Percentiles rank a stretch among this genome's conserved stretches.
Conservation (phyloP, 92 coral and sea anemone species). For the Diadumene lineata region DNA sequence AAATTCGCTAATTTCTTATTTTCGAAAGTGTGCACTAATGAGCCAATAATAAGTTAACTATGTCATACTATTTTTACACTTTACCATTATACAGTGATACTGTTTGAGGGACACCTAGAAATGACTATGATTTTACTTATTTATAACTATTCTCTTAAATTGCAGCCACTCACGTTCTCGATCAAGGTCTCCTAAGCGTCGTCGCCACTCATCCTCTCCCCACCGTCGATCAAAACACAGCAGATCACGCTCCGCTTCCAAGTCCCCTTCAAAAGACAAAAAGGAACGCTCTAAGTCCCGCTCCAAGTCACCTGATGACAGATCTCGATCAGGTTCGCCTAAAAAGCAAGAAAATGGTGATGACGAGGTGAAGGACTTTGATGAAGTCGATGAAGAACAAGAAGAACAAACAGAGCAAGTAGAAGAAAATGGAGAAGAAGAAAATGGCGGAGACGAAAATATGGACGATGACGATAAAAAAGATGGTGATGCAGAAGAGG, state of each 20-base stretch:
- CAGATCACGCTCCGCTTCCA: constrained; percentile 58
- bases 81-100: too few relatives aligned
- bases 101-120: too few relatives aligned
- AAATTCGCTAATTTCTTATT: too few relatives aligned
- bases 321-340: constrained; percentile 48
- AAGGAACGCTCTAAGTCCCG: constrained; percentile 63
- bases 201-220: constrained; percentile 68
- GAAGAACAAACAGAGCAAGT: constrained; percentile 48
- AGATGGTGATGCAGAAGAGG: constrained; percentile 50
- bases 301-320: constrained; percentile 43
- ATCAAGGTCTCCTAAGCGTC: constrained; percentile 92
- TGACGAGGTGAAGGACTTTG: constrained; percentile 68
- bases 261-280: constrained; percentile 47
- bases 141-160: neutral
- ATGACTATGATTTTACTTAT: too few relatives aligned
- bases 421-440: constrained; percentile 74
- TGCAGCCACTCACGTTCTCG: constrained; percentile 75
- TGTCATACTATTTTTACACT: too few relatives aligned
- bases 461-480: constrained; percentile 69
- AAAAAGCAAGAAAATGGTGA: constrained; percentile 33
- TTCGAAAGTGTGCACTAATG: too few relatives aligned
- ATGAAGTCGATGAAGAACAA: constrained; percentile 66
- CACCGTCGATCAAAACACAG: constrained; percentile 54
- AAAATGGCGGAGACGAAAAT: constrained; percentile 66
- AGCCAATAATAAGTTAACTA: too few relatives aligned